phyloP scores from a whole-genome alignment of 2,888 invertebrate species.

The Hetaerina titia region DNA sequence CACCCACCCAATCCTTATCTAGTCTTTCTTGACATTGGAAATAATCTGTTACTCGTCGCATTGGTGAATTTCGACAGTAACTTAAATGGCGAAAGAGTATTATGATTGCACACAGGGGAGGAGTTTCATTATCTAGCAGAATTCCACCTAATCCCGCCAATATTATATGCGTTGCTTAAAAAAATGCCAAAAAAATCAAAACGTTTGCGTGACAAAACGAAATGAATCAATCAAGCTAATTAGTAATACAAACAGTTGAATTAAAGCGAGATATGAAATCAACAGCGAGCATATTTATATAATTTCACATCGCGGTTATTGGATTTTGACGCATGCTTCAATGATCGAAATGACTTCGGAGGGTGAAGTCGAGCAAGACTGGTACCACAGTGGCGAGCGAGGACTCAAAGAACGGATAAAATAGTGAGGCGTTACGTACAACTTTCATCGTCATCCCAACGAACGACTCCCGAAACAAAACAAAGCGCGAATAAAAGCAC shows the following conservation, averaged over 20 bases:
- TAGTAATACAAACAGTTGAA: not conserved
- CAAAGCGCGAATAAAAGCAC: not conserved
- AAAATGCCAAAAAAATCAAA: not conserved
- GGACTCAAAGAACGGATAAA: not conserved
- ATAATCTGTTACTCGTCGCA: too few relatives aligned
- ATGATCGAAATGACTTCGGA: not conserved
- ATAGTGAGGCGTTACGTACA: not conserved
- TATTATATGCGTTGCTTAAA: too few relatives aligned
- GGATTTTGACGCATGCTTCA: not conserved
- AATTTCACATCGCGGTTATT: not conserved
- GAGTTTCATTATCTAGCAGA: too few relatives aligned
- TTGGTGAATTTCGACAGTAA: too few relatives aligned
- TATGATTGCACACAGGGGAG: too few relatives aligned
- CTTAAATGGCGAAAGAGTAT: too few relatives aligned
- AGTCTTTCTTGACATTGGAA: too few relatives aligned
- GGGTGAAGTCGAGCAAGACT: too few relatives aligned
- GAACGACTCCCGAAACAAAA: not conserved
- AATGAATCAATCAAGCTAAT: not conserved
- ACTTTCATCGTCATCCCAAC: not conserved
- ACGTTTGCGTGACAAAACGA: not conserved
- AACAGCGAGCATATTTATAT: not conserved
- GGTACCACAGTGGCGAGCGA: not conserved
- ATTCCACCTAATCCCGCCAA: too few relatives aligned
- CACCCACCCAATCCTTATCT: too few relatives aligned
- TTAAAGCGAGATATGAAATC: not conserved